Conservation (phyloP, 1,140 invertebrate genomes). For the Diprion similis region DNA sequence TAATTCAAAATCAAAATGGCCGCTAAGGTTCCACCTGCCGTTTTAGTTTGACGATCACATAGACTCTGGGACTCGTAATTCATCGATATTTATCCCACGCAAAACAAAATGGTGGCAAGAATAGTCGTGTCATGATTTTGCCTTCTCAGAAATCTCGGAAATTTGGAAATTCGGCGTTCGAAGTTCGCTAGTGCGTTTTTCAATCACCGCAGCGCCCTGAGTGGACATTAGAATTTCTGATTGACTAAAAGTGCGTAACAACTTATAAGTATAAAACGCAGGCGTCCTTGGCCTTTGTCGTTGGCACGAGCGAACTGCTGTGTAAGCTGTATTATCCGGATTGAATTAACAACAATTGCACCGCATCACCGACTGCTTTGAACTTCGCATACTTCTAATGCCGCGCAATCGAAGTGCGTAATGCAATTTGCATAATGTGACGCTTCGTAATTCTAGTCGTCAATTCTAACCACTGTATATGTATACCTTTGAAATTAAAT, state of each 20-base stretch:
- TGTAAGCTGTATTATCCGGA: background rate
- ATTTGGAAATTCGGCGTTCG: background rate
- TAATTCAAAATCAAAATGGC: too few relatives aligned
- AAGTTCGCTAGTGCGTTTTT: constrained; percentile 2
- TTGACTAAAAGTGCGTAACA: background rate
- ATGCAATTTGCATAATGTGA: background rate
- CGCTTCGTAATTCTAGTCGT: background rate
- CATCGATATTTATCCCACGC: too few relatives aligned
- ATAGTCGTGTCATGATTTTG: too few relatives aligned
- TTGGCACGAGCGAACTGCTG: background rate
- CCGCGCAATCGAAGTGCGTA: background rate
- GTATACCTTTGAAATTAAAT: background rate
- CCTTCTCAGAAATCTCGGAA: too few relatives aligned
- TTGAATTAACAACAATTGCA: background rate
- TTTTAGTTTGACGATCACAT: too few relatives aligned
- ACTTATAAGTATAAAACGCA: background rate
- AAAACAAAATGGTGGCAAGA: too few relatives aligned
- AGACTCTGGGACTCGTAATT: too few relatives aligned
- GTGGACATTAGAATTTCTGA: background rate
- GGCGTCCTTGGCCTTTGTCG: background rate
- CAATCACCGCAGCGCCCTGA: background rate
- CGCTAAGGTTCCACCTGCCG: too few relatives aligned
- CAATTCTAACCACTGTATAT: background rate
- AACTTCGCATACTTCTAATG: background rate
- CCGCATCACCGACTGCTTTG: constrained; percentile 1